These are phyloP conservation scores for Trachurus trachurus DNA, from an alignment of 2,797 vertebrate genomes.

Conservation along the genomic window DNA sequence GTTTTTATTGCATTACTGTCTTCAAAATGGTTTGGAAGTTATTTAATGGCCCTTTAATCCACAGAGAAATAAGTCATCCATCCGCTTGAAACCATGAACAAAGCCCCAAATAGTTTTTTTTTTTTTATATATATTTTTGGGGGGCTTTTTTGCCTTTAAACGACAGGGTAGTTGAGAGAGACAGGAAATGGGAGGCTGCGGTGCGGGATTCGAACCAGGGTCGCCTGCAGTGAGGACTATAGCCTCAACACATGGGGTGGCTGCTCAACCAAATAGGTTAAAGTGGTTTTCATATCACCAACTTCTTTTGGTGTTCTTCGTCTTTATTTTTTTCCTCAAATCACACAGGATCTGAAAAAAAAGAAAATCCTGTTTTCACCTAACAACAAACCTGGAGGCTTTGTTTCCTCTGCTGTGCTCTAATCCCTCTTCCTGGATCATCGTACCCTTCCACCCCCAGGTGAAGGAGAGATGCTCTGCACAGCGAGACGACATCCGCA, in stretches of 20 bases:
- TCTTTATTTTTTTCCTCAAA: no score
- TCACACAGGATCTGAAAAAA: background rate
- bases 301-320: background rate
- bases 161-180: no score
- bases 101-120: background rate
- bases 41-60: background rate
- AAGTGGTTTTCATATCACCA: background rate
- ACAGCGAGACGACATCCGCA: conserved; percentile 54
- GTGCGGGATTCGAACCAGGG: no score
- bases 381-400: background rate
- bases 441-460: conserved; percentile 20
- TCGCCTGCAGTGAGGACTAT: no score
- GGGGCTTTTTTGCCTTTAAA: no score
- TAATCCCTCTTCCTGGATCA: conserved; percentile 46
- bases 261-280: no score
- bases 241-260: no score
- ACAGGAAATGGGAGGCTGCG: no score
- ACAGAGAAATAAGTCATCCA: background rate
- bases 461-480: conserved; percentile 39
- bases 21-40: background rate
- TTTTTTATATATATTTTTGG: no score
- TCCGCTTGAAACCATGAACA: background rate
- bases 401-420: conserved; percentile 27
- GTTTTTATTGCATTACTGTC: background rate
- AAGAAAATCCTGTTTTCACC: background rate